Conservation (phyloP, 2,113 vertebrate genomes). For the Istiophorus platypterus region DNA sequence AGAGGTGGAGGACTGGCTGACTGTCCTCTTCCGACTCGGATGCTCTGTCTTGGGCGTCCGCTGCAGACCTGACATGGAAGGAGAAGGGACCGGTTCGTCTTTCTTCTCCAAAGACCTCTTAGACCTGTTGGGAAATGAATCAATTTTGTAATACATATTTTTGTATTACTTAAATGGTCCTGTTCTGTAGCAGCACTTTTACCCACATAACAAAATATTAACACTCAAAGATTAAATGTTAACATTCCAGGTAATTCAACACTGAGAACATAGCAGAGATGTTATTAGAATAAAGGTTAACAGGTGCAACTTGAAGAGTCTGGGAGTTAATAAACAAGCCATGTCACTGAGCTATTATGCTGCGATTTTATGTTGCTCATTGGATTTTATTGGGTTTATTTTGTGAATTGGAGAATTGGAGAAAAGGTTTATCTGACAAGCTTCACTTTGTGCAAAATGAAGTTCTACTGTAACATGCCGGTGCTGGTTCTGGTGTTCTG, state of each 20-base stretch:
- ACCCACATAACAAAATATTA: background rate
- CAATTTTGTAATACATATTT: background rate
- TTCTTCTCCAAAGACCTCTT: slow-evolving; percentile 92
- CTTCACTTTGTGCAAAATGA: slow-evolving; percentile 12
- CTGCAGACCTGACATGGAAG: slow-evolving; percentile 88
- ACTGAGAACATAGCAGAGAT: background rate
- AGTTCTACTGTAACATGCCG: slow-evolving; percentile 1
- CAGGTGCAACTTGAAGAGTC: slow-evolving; percentile 5
- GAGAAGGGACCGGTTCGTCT: slow-evolving; percentile 93
- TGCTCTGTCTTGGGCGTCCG: slow-evolving; percentile 93
- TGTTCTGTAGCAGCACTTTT: background rate
- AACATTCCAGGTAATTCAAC: slow-evolving; percentile 1
- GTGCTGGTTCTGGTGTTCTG: slow-evolving; percentile 13
- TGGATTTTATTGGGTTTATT: slow-evolving; percentile 24
- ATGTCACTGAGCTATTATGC: background rate
- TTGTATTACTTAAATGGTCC: background rate
- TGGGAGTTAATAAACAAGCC: slow-evolving; percentile 11
- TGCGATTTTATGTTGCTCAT: background rate
- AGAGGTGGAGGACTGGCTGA: slow-evolving; percentile 92
- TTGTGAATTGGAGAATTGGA: background rate
- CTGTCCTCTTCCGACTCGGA: slow-evolving; percentile 91
- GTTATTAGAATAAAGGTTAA: slow-evolving; percentile 18
- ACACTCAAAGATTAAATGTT: slow-evolving; percentile 1
- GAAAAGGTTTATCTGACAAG: slow-evolving; percentile 7
- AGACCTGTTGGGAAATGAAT: slow-evolving; percentile 82